Conservation (phyloP, 2,888 invertebrate species). For the Aleiodes alternator region DNA sequence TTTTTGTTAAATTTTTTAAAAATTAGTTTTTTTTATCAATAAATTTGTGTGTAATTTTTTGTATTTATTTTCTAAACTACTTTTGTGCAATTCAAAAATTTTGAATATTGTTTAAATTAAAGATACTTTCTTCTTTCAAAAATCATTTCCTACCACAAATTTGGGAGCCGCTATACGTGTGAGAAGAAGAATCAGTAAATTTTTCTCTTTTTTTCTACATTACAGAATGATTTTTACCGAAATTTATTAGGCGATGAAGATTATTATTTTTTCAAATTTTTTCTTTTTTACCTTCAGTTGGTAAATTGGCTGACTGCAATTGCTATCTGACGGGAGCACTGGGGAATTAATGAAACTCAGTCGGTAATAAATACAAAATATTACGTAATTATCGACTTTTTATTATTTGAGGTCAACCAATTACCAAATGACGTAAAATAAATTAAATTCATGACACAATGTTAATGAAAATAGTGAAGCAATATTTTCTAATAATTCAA, state of each 20-base stretch:
- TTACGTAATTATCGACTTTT: not conserved
- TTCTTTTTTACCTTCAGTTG: conserved; percentile 32
- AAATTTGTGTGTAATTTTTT: conserved; percentile 58
- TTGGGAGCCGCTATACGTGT: conserved; percentile 58
- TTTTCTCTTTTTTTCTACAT: conserved; percentile 7
- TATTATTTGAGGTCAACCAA: conserved; percentile 1
- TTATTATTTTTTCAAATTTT: not conserved
- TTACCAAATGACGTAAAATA: conserved; percentile 33
- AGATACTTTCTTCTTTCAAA: conserved; percentile 49
- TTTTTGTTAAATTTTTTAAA: conserved; percentile 26
- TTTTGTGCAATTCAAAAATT: conserved; percentile 59
- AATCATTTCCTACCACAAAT: conserved; percentile 59
- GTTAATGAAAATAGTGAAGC: conserved; percentile 13
- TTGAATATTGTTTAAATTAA: conserved; percentile 45
- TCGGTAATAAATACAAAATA: conserved; percentile 42
- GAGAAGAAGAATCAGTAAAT: conserved; percentile 54
- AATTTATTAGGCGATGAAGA: too few species aligned
- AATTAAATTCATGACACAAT: conserved; percentile 9
- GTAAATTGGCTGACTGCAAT: not conserved
- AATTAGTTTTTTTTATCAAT: conserved; percentile 48
- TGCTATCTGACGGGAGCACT: too few species aligned
- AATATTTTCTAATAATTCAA: conserved; percentile 7
- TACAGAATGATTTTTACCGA: too few species aligned
- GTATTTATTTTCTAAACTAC: conserved; percentile 58
- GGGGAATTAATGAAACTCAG: conserved; percentile 39